phyloP scores from a whole-genome alignment of 2,888 invertebrate genomes.

The Leucoma salicis region DNA sequence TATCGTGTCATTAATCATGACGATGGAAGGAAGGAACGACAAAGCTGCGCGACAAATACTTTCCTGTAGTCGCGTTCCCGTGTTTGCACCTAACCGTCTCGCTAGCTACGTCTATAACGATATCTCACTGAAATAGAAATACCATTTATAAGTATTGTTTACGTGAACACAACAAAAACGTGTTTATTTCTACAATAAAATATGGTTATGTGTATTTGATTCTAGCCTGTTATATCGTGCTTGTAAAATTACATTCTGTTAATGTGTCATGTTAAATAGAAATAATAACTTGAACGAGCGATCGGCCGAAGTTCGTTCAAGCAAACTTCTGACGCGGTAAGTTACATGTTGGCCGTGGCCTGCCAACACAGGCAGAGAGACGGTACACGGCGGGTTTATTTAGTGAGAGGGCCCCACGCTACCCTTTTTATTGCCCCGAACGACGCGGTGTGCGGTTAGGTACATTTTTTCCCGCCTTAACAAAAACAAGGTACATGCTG shows the following conservation, averaged over 20 bases:
- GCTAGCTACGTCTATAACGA: constrained; percentile 6
- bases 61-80: constrained; percentile 21
- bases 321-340: too few relatives aligned
- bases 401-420: too few relatives aligned
- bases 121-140: background rate
- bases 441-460: too few relatives aligned
- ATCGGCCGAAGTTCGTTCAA: too few relatives aligned
- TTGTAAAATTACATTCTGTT: background rate
- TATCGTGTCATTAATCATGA: constrained; percentile 77
- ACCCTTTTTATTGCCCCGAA: too few relatives aligned
- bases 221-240: background rate
- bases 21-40: constrained; percentile 59
- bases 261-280: background rate
- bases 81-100: constrained; percentile 52
- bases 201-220: background rate
- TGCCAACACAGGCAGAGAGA: too few relatives aligned
- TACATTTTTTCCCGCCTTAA: too few relatives aligned
- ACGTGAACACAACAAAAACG: too few relatives aligned
- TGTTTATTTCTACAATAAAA: background rate
- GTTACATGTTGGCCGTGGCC: too few relatives aligned
- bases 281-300: too few relatives aligned
- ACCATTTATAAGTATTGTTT: background rate
- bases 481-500: too few relatives aligned
- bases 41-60: constrained; percentile 63
- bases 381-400: too few relatives aligned